Evolutionary conservation across 2,113 vertebrate species (phyloP).

Genomic region (Gadus macrocephalus): DNA sequence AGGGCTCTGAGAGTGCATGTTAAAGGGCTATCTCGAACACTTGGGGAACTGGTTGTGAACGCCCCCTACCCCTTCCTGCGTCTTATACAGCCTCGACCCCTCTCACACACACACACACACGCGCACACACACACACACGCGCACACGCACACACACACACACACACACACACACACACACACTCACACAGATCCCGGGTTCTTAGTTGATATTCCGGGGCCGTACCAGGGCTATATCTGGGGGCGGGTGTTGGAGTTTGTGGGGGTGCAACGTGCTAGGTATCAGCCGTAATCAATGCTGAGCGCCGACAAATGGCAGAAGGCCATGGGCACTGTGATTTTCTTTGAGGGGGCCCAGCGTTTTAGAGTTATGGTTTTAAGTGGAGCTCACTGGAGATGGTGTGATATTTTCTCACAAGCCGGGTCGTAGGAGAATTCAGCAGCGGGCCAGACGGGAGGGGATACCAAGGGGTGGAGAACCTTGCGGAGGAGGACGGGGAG

Average conservation of each 20-base stretch:
- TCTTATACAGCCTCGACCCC: not conserved
- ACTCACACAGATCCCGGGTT: slow-evolving; percentile 1
- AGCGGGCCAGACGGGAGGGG: not conserved
- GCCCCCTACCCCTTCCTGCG: no score
- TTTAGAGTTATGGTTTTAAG: slow-evolving; percentile 4
- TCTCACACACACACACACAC: not conserved
- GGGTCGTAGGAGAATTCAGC: not conserved
- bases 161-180: not conserved
- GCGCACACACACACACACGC: not conserved
- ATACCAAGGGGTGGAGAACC: no score
- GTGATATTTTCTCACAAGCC: not conserved
- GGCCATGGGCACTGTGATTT: slow-evolving; percentile 24
- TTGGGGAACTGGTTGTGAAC: no score
- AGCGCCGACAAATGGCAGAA: slow-evolving; percentile 40
- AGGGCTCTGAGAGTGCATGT: no score
- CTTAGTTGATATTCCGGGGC: slow-evolving; percentile 21
- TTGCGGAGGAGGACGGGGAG: not conserved
- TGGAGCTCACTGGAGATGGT: not conserved
- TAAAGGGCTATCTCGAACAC: no score
- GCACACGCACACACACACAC: not conserved
- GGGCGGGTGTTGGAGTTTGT: not conserved
- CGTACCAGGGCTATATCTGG: not conserved
- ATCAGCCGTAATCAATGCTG: slow-evolving; percentile 48
- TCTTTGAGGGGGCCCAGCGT: slow-evolving; percentile 1
- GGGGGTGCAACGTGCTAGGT: slow-evolving; percentile 25